Percentiles rank a stretch among this genome's conserved stretches.
phyloP scores from a whole-genome alignment of 1,140 invertebrate genomes.

The Mamestra configurata region DNA sequence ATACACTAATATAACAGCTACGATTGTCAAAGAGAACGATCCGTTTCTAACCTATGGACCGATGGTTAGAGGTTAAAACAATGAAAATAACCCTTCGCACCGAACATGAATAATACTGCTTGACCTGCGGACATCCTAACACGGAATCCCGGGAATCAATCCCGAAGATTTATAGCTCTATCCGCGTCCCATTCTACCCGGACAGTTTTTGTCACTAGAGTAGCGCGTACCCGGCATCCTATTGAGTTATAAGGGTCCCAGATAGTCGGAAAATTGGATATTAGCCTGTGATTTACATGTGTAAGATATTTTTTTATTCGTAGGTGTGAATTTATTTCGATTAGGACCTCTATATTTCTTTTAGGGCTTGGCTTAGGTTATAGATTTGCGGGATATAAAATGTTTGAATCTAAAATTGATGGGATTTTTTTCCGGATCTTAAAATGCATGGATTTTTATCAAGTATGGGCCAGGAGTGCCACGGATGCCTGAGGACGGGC shows the following conservation, averaged over 20 bases:
- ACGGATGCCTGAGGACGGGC: too few species aligned
- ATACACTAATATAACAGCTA: too few species aligned
- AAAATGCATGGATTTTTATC: too few species aligned
- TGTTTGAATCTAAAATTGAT: too few species aligned
- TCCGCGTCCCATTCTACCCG: slow-evolving; percentile 61
- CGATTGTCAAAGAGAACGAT: not conserved
- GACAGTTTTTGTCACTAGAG: slow-evolving; percentile 66
- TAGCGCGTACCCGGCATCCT: slow-evolving; percentile 50
- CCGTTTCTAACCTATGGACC: not conserved
- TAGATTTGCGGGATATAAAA: not conserved
- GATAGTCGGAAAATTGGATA: slow-evolving; percentile 59
- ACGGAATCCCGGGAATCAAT: slow-evolving; percentile 64
- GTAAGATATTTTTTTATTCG: slow-evolving; percentile 51
- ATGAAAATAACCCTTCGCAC: slow-evolving; percentile 33
- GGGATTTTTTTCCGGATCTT: too few species aligned
- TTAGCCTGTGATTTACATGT: slow-evolving; percentile 63
- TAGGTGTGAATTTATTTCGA: slow-evolving; percentile 45
- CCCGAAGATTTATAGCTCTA: slow-evolving; percentile 67
- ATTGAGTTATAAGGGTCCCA: slow-evolving; percentile 64
- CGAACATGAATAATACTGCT: slow-evolving; percentile 57
- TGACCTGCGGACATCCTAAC: slow-evolving; percentile 48
- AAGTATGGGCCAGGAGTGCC: too few species aligned
- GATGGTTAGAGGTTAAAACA: not conserved
- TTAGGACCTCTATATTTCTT: slow-evolving; percentile 36
- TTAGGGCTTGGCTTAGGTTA: slow-evolving; percentile 1